Evolutionary conservation across 2,888 invertebrate genomes (phyloP), one percentile per base, ranked within the genome.

Genomic region (Andrena chrysosceles): DNA sequence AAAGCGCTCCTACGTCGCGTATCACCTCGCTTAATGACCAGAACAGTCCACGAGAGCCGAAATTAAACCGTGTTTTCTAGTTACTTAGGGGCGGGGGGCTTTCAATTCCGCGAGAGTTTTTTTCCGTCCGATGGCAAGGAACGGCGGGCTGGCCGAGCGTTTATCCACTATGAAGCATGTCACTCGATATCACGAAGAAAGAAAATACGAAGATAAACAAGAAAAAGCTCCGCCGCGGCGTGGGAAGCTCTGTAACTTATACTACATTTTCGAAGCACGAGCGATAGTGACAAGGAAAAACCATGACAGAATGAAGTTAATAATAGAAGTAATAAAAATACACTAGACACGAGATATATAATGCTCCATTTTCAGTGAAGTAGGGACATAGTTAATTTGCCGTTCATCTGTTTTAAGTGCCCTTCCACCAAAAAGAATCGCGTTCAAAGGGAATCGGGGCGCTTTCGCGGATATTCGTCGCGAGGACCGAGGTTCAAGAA

Each of bases 41-140:
- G 56, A 80, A 85, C 77, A 71, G 73, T 80, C 75, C 33, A 60
- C 63, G 72, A 69, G 74, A 54, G 77, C 49, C 76, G 71, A 87
- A 87, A 83, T 87, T 87, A 87, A 87, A 87, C 75, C 85, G 66
- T 68, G 75, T 79, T 84, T 76, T 66, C 74, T 52, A 59, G 71
- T 71, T 77, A 68, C 63, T 56, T 23, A 62, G 16, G 16, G 35
- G 2, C n/a, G 35, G 59, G 31, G 31, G 49, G 59, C 74, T 78
- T 69, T 75, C 78, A 64, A 75, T 83, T 69, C 31, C 13, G 2
- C 26, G 49, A 66, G 62, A n/a, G 29, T 10, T 20, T 26, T 54
- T 48, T 42, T 20, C 8, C 6, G 31, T 7, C 33, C n/a, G 26
- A 31, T 35, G 59, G 23, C 48, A 68, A 68, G 42, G 71, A 54